A percentile compares a stretch with the other conserved stretches of the same genome.
Conservation (phyloP, 2,113 vertebrate genomes). For the Potamarius usumacintae region DNA sequence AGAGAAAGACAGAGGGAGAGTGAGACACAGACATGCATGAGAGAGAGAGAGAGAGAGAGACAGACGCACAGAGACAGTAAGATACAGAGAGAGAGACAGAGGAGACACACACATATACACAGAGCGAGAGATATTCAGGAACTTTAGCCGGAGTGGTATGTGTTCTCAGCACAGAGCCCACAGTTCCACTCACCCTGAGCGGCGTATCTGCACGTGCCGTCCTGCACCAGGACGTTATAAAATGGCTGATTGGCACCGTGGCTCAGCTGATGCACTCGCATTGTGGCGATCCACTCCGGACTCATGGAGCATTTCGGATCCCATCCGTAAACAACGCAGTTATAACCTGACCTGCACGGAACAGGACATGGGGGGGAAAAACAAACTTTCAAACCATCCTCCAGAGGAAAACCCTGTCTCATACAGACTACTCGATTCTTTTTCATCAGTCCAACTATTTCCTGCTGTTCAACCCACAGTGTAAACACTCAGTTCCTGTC, state of each 20-base stretch:
- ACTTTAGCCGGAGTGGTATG: not conserved
- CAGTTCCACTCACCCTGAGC: conserved; percentile 80
- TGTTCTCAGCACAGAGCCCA: not conserved
- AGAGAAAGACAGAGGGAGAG: not conserved
- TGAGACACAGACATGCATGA: not conserved
- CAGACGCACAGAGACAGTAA: conserved; percentile 24
- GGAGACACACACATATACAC: not conserved
- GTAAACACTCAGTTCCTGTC: not conserved
- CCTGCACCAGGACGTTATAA: conserved; percentile 94
- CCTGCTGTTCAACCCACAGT: not conserved
- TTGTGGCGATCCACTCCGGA: conserved; percentile 93
- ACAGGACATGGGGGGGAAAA: not conserved
- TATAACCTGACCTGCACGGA: conserved; percentile 83
- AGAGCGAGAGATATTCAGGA: not conserved
- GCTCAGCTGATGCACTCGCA: conserved; percentile 91
- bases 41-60: not conserved
- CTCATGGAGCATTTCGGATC: conserved; percentile 97
- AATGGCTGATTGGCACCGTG: conserved; percentile 91
- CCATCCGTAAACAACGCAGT: conserved; percentile 96
- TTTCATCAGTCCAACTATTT: not conserved
- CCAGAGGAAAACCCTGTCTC: not conserved
- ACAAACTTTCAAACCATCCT: not conserved
- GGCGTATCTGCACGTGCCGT: conserved; percentile 91
- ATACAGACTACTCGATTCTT: not conserved
- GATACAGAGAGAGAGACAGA: conserved; percentile 18